Percentiles rank a stretch among this genome's conserved stretches.
Conservation (phyloP, 2,113 vertebrate species). For the Siphamia tubifer region DNA sequence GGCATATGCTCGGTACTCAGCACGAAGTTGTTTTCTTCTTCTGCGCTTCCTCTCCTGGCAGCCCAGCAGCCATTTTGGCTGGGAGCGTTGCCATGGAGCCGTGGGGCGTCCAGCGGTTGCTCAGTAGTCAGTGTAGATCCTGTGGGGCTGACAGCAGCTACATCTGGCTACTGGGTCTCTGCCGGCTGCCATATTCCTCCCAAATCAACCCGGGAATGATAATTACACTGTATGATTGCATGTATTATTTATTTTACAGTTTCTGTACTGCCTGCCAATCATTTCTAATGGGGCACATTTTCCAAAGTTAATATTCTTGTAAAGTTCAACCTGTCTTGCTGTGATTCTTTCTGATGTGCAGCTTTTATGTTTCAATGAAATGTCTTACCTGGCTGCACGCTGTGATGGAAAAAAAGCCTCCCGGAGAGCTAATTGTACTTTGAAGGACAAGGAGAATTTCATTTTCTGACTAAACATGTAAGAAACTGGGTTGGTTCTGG, state of each 20-base stretch:
- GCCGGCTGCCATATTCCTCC: slow-evolving; percentile 61
- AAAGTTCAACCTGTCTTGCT: not conserved
- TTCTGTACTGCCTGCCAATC: not conserved
- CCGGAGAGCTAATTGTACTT: not conserved
- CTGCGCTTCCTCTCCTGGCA: slow-evolving; percentile 1
- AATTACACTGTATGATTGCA: not conserved
- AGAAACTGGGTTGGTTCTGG: slow-evolving; percentile 64
- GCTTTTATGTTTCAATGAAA: slow-evolving; percentile 10
- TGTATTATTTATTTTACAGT: not conserved
- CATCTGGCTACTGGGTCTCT: slow-evolving; percentile 99
- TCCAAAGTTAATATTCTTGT: not conserved
- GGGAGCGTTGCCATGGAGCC: not conserved
- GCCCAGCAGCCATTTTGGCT: slow-evolving; percentile 50
- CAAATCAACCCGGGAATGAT: not conserved
- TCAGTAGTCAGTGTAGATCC: slow-evolving; percentile 99
- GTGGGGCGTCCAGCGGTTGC: slow-evolving; percentile 79
- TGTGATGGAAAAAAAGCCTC: not conserved
- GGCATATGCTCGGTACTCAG: not conserved
- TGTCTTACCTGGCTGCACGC: not conserved
- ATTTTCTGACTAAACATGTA: not conserved
- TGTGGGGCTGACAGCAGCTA: slow-evolving; percentile 93
- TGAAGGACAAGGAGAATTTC: not conserved
- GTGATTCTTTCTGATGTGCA: not conserved
- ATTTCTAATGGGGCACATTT: not conserved
- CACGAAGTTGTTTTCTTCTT: not conserved